These are phyloP conservation scores for Syngnathoides biaculeatus DNA, from an alignment of 2,113 vertebrate genomes.

Conservation along the genomic window DNA sequence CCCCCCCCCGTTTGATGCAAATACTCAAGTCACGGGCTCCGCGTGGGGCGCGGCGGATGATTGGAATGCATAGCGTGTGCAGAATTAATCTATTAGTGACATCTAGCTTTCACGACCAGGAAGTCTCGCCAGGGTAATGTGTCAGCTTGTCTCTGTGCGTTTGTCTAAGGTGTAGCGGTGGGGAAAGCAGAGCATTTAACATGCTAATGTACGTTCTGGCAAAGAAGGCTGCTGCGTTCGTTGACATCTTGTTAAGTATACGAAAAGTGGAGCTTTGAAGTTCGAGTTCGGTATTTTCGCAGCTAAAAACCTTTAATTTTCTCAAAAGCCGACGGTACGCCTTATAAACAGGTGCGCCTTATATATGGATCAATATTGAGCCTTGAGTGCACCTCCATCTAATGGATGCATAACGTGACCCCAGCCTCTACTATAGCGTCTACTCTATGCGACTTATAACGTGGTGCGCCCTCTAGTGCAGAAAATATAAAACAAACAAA, in stretches of 20 bases:
- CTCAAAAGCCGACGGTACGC: too few relatives aligned
- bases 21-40: slow-evolving; percentile 36
- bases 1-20: slow-evolving; percentile 41
- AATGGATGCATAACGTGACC: too few relatives aligned
- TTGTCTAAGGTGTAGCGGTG: background rate
- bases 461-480: too few relatives aligned
- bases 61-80: slow-evolving; percentile 50
- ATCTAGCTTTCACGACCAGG: slow-evolving; percentile 35
- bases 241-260: slow-evolving; percentile 38
- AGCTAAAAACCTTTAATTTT: too few relatives aligned
- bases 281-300: too few relatives aligned
- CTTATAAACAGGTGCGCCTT: too few relatives aligned
- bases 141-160: slow-evolving; percentile 6
- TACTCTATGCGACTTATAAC: too few relatives aligned
- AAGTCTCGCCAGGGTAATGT: slow-evolving; percentile 14
- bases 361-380: too few relatives aligned
- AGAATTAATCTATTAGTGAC: slow-evolving; percentile 45
- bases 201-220: slow-evolving; percentile 15
- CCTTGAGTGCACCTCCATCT: too few relatives aligned
- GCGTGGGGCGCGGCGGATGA: slow-evolving; percentile 28
- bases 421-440: too few relatives aligned
- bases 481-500: too few relatives aligned
- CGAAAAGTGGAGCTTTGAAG: too few relatives aligned
- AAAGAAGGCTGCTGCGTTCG: slow-evolving; percentile 10
- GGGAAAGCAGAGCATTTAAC: slow-evolving; percentile 13